Percentiles rank a stretch among this genome's conserved stretches.
Conservation (phyloP, 2,113 vertebrate genomes). For the Podiceps cristatus region DNA sequence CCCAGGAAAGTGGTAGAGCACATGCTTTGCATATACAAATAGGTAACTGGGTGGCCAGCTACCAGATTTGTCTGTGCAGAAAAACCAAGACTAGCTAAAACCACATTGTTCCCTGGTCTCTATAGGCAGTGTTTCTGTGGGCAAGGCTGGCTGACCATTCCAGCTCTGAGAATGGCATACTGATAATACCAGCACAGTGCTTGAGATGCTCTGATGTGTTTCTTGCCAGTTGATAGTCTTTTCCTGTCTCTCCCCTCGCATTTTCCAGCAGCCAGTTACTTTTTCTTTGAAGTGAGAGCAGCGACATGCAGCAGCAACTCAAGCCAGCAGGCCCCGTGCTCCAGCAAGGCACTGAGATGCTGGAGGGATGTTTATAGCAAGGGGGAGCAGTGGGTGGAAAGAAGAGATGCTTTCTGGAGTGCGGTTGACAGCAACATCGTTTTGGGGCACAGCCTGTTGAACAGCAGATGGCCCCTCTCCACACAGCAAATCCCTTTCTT, state of each 20-base stretch:
- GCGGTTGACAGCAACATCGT: background rate
- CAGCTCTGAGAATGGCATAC: background rate
- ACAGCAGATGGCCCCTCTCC: background rate
- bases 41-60: background rate
- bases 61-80: background rate
- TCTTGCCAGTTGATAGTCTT: background rate
- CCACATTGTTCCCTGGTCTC: rapidly evolving
- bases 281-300: background rate
- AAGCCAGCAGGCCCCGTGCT: background rate
- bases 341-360: background rate
- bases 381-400: background rate
- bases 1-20: background rate
- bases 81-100: background rate
- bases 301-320: background rate
- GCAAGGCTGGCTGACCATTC: background rate
- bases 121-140: background rate
- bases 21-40: conserved; percentile 17
- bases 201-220: background rate
- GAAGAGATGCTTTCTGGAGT: conserved; percentile 30
- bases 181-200: background rate
- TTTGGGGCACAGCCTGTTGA: background rate
- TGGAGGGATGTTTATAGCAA: background rate
- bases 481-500: background rate
- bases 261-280: conserved; percentile 26
- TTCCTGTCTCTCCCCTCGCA: background rate